Evolutionary conservation across 2,888 invertebrate genomes (phyloP), one percentile per base, ranked within the genome.

Genomic region (Eudemis profundana): DNA sequence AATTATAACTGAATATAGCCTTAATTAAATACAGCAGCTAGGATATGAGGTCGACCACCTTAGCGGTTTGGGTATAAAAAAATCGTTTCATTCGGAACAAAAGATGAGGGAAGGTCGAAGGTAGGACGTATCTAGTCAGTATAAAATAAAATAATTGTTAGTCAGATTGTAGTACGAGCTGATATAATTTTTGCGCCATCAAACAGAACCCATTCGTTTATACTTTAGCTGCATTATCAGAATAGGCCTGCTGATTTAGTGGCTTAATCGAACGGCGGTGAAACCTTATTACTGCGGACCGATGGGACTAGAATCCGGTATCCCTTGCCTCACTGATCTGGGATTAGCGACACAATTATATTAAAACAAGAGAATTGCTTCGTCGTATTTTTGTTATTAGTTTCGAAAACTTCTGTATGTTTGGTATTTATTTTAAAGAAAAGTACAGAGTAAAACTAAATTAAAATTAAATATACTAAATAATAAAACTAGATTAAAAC

Each of bases 181-280:
- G 12, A 3, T 46, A 17, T 36, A 4, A 7, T 17, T 44, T 33
- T 4, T 29, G 4, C 19, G 14, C 36, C 15, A n/a, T 17, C 7
- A 36, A 21, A 21, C 3, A 38, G 33, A 14, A 10, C 29, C 12
- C 12, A 51, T 33, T 29, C 15, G 15, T 23, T n/a, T 27, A 44
- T 21, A 2, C 17, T 44, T n/a, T 27, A 7, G 29, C 51, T 21
- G 27, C 10, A 1, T 27, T 23, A 10, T 4, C 61, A 67, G 67
- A 61, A 65, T 65, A 65, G 29, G 59, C 38, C 65, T 27, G 38
- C 83, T 87, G 89, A 87, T 87, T 87, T 87, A 87, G 83, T 81
- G 78, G 78, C 78, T 84, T 86, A 85, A 88, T 87, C 85, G 87
- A 84, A 85, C 78, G 72, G 71, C 75, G 76, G 77, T 73, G 73